Conservation (phyloP, 2,113 vertebrate species). For the Platichthys stellatus region DNA sequence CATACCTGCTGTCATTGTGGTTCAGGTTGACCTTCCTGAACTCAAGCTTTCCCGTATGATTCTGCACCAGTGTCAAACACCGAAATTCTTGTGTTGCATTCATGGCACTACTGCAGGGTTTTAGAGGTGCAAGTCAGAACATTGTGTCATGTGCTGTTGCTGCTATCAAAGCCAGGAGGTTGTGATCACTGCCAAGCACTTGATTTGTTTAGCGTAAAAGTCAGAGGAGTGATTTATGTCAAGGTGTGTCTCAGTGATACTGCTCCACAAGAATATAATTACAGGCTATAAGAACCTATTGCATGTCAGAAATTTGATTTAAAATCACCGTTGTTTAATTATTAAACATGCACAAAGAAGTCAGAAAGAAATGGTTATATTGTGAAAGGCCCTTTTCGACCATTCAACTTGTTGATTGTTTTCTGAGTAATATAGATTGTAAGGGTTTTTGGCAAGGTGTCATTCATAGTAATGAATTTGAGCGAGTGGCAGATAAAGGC, state of each 20-base stretch:
- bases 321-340: neutral
- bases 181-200: neutral
- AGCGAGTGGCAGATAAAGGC: conserved; percentile 70
- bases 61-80: conserved; percentile 24
- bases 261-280: conserved; percentile 28
- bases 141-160: conserved; percentile 30
- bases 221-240: conserved; percentile 45
- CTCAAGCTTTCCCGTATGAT: neutral
- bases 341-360: neutral
- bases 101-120: conserved; percentile 15
- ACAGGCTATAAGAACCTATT: neutral
- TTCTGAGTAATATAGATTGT: conserved; percentile 63
- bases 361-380: neutral
- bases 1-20: too few relatives aligned
- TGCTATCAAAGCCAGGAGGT: conserved; percentile 32
- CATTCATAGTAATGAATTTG: conserved; percentile 52
- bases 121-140: conserved; percentile 50
- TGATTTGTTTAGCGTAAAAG: conserved; percentile 32
- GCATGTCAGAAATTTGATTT: neutral
- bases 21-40: neutral
- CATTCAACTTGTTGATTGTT: conserved; percentile 45
- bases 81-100: conserved; percentile 22
- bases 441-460: conserved; percentile 61
- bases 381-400: conserved; percentile 8
- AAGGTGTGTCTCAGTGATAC: conserved; percentile 26